Percentiles rank a stretch among this genome's conserved stretches.
These are phyloP conservation scores for Capra hircus DNA, from an alignment of 2,113 vertebrate genomes.

Conservation along the genomic window DNA sequence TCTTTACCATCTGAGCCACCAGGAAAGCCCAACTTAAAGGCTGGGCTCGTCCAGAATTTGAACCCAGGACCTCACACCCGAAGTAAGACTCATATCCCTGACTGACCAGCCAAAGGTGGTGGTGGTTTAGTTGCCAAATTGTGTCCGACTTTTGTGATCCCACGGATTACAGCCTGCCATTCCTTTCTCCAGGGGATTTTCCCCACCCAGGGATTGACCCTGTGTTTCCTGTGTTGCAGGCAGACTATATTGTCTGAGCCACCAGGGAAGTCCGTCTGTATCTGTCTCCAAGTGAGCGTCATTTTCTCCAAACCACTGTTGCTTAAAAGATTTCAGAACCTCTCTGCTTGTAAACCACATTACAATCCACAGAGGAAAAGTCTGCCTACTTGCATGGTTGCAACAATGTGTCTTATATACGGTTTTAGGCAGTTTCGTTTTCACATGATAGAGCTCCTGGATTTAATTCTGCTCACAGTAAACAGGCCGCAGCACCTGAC, in stretches of 20 bases:
- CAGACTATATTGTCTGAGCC: neutral
- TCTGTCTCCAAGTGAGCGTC: neutral
- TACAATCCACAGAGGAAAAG: neutral
- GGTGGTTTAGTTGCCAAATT: neutral
- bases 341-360: neutral
- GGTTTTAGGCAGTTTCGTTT: neutral
- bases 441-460: neutral
- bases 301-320: neutral
- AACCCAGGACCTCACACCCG: rapidly evolving
- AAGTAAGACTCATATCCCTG: neutral
- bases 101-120: neutral
- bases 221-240: neutral
- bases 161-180: neutral
- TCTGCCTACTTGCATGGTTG: neutral
- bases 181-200: neutral
- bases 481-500: neutral
- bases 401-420: neutral
- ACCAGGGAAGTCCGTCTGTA: neutral
- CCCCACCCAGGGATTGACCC: neutral
- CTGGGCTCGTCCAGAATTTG: neutral
- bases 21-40: neutral
- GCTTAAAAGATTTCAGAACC: neutral
- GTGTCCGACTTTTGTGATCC: neutral
- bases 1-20: neutral
- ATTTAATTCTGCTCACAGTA: neutral